These are phyloP conservation scores for Muntiacus reevesi DNA, from an alignment of 2,113 vertebrate species.

Conservation along the genomic window DNA sequence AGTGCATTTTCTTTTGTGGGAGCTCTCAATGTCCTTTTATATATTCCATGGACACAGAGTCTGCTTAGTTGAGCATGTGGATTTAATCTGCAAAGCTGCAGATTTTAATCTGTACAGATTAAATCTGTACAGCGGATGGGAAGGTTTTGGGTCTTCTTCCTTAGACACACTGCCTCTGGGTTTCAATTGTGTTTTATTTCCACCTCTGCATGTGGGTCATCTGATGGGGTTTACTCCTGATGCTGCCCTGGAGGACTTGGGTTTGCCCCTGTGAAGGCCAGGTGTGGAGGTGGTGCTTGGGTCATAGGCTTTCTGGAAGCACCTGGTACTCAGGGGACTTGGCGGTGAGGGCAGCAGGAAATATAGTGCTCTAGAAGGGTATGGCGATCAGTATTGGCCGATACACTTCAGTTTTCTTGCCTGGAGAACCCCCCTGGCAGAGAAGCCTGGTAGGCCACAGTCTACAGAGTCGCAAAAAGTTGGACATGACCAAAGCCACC, in stretches of 20 bases:
- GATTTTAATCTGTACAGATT: too few relatives aligned
- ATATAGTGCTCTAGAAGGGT: not conserved
- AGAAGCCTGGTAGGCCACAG: not conserved
- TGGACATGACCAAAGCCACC: not conserved
- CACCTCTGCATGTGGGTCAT: not conserved
- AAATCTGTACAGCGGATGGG: not conserved
- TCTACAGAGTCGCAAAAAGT: not conserved
- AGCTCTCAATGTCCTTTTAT: not conserved
- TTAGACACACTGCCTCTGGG: not conserved
- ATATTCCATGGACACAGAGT: not conserved
- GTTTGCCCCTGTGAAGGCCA: not conserved
- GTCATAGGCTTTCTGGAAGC: not conserved
- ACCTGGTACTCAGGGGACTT: not conserved
- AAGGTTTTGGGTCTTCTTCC: not conserved
- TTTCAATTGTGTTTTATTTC: not conserved
- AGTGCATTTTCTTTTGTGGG: not conserved
- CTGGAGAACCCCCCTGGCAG: not conserved
- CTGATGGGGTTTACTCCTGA: not conserved
- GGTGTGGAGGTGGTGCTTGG: not conserved
- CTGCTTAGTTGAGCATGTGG: not conserved
- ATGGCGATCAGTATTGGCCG: not conserved
- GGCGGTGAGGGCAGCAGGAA: not conserved
- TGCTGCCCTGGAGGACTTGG: not conserved
- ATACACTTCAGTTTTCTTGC: not conserved
- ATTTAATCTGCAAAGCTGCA: not conserved